Base-by-base conservation (phyloP, 2,797 vertebrate genomes). In the Lepus oiostolus region DNA sequence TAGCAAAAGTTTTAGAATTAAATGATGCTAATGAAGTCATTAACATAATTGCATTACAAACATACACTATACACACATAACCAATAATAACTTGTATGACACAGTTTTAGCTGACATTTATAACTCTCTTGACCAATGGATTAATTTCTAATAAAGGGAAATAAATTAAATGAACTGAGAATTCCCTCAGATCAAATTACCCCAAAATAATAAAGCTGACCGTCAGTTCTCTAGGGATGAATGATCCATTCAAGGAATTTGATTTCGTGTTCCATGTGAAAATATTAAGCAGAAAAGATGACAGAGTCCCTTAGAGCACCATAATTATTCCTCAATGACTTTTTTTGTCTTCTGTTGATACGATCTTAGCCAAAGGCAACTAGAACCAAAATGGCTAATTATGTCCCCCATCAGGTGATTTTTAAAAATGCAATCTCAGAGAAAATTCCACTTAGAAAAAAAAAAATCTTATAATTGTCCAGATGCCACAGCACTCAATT, bases 231-330 rank as follows among this genome's bases (percentile, higher is more conserved):
- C 50, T 70, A 14, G 30, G 26, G 9, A 32, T 62, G 5, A 11
- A 67, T 85, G 88, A 94, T 50, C n/a, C 21, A 81, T 21, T 74
- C 16, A 38, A 26, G 50, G 81, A 95, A 82, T 76, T 92, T 74
- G 9, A 30, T 85, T 71, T 90, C 35, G 71, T 35, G 16, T 12
- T 90, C 50, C 8, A 47, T 74, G 58, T 58, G 22, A 85, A 81
- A 94, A 81, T 81, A 90, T 58, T 62, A 96, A 95, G 47, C 32
- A 87, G 22, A 84, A 88, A 71, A 84, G 63, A 86, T 52, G 11
- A 80, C 71, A 21, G 58, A 0, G 6, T 62, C 26, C 11, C 60
- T 75, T 7, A 54, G 32, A 26, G 4, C 14, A 62, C 13, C 60
- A 24, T 72, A 83, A 86, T 83, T 92, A 88, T 80, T 30, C 70